Base-by-base conservation (phyloP, 2,888 invertebrate genomes). In the Belgica antarctica region DNA sequence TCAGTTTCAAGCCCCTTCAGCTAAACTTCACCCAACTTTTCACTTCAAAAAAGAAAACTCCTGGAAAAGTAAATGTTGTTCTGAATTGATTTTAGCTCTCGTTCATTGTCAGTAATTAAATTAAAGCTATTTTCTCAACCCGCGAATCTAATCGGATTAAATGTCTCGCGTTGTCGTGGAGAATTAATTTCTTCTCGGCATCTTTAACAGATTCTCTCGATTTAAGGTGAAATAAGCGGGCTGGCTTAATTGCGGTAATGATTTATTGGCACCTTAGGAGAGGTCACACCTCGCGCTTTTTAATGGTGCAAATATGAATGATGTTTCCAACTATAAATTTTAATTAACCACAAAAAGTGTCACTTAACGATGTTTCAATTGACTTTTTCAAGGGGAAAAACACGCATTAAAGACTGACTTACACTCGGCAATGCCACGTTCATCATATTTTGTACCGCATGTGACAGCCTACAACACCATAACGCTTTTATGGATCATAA, bases 401-500 rank as follows among this genome's bases (percentile, higher is more conserved):
- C 52, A 52, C 22, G 22, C 41, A 41, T 52, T 52, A 5, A 52
- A 15, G 12, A 5, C 24, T 7, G 19, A 19, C n/a, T n/a, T 22
- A 25, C 22, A 22, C 27, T 27, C 25, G 3, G 25, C 59, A 27
- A 3, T 59, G 59, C 59, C 24, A 59, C 27, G 25, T 59, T 59
- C 25, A 19, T 59, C 59, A 59, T 59, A 52, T n/a, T n/a, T 24
- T 22, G n/a, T n/a, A 10, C 25, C 12, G 7, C 46, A 28, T 65
- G 41, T 65, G 65, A 65, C 65, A 41, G 27, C 22, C 7, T 27
- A 59, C 27, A 15, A 25, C 62, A 62, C 62, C 62, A 31, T 62
- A 34, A 62, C 31, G 15, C 19, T 22, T 68, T 66, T 66, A 57
- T 68, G 68, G 57, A 52, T 68, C 68, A 68, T 68, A 68, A 68